Percentiles rank a stretch among this genome's conserved stretches.
These are phyloP conservation scores for Darwinula stevensoni DNA, from an alignment of 2,888 invertebrate genomes.

Conservation along the genomic window DNA sequence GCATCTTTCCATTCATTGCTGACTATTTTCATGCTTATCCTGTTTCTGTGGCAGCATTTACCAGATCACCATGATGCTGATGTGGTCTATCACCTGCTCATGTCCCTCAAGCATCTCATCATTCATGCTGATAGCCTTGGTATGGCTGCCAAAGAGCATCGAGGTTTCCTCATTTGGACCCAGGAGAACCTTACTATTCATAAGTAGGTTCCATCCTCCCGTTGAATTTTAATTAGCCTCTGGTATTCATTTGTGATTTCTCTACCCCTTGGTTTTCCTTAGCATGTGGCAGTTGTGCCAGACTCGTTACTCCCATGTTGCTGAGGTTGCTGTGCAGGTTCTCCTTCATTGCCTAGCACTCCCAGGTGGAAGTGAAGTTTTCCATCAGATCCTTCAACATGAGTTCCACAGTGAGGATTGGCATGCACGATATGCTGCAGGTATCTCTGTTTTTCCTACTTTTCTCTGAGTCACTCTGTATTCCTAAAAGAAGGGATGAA, in stretches of 20 bases:
- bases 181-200: constrained; percentile 81
- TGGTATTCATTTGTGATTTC: too few relatives aligned
- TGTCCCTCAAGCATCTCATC: constrained; percentile 63
- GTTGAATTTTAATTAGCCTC: not conserved
- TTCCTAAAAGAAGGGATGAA: too few relatives aligned
- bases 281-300: constrained; percentile 79
- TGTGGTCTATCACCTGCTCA: constrained; percentile 67
- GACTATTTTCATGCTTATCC: not conserved
- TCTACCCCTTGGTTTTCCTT: too few relatives aligned
- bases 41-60: constrained; percentile 24
- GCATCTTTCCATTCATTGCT: too few relatives aligned
- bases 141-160: constrained; percentile 55
- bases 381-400: constrained; percentile 81
- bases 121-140: constrained; percentile 77
- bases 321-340: constrained; percentile 67
- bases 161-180: constrained; percentile 78
- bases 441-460: too few relatives aligned
- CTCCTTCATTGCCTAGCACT: constrained; percentile 80
- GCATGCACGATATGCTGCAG: constrained; percentile 63
- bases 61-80: constrained; percentile 37
- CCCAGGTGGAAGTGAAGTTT: constrained; percentile 73
- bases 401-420: constrained; percentile 75
- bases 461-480: too few relatives aligned
- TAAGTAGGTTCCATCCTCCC: constrained; percentile 30
- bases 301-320: constrained; percentile 74